Evolutionary conservation across 2,113 vertebrate genomes (phyloP).

Genomic region (Leptobrachium ailaonicum): DNA sequence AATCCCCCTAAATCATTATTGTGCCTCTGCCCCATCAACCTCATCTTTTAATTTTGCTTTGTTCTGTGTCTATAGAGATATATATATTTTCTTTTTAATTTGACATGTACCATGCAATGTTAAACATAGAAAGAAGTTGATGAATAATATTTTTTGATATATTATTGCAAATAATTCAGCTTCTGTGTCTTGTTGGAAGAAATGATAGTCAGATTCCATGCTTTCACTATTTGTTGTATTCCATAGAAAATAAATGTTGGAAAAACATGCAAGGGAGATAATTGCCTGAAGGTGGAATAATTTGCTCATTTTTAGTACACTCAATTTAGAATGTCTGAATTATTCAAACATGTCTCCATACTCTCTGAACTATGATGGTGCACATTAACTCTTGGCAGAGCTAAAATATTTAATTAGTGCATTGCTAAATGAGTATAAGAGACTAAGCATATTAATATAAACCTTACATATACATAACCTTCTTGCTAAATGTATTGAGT

Average conservation of each 20-base stretch:
- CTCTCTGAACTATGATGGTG: constrained; percentile 40
- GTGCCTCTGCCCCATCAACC: too few species aligned
- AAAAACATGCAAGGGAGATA: constrained; percentile 37
- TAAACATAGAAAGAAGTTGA: too few species aligned
- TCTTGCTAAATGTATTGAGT: neutral
- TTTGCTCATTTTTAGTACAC: constrained; percentile 56
- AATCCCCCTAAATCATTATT: too few species aligned
- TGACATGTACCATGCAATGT: too few species aligned
- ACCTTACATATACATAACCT: neutral
- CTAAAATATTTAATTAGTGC: constrained; percentile 34
- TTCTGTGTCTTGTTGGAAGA: constrained; percentile 18
- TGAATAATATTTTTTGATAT: too few species aligned
- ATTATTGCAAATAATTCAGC: constrained; percentile 25
- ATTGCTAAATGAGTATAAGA: constrained; percentile 1
- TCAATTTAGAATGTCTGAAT: constrained; percentile 49
- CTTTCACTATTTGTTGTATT: constrained; percentile 30
- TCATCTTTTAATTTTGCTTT: too few species aligned
- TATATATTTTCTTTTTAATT: too few species aligned
- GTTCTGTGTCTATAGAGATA: too few species aligned
- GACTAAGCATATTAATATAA: neutral
- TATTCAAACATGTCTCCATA: constrained; percentile 29
- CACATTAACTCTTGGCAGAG: constrained; percentile 24
- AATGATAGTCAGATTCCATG: constrained; percentile 21
- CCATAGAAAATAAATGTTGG: constrained; percentile 19
- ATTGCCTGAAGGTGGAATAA: constrained; percentile 49